These are phyloP conservation scores for Stenichneumon culpator DNA, from an alignment of 2,888 invertebrate species.

Conservation along the genomic window DNA sequence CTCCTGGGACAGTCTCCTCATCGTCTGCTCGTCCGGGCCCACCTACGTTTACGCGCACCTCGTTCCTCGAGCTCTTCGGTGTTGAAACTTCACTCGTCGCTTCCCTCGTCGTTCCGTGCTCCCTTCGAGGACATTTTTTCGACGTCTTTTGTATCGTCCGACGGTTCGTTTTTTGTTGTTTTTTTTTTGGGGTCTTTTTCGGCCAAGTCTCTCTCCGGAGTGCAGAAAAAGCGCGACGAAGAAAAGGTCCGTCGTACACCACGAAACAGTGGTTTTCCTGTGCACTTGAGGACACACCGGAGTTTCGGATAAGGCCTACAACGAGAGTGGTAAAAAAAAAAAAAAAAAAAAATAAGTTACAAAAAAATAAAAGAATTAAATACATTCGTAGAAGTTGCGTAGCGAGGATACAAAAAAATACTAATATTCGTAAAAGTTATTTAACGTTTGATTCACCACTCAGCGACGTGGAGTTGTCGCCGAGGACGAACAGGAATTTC, in stretches of 20 bases:
- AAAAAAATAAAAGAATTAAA: no score
- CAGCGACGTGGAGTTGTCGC: no score
- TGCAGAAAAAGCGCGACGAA: background rate
- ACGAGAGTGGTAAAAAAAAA: background rate
- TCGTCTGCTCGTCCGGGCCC: constrained; percentile 78
- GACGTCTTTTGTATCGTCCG: background rate
- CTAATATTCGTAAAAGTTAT: background rate
- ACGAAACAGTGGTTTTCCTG: constrained; percentile 54
- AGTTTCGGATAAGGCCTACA: constrained; percentile 28
- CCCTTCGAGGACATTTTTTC: constrained; percentile 15
- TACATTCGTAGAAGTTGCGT: no score
- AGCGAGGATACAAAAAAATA: background rate
- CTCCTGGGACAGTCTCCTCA: constrained; percentile 82
- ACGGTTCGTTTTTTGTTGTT: background rate
- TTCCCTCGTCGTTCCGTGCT: constrained; percentile 48
- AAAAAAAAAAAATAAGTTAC: no score
- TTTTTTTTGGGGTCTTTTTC: background rate
- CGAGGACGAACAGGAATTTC: no score
- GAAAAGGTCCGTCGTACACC: constrained; percentile 34
- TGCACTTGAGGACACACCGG: constrained; percentile 38
- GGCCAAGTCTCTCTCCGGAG: background rate
- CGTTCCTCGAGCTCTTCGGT: constrained; percentile 37
- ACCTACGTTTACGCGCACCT: constrained; percentile 74
- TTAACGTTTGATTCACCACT: no score
- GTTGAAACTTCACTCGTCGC: constrained; percentile 39